These are phyloP conservation scores for Alentia gelatinosa DNA, from an alignment of 2,888 invertebrate species.

Conservation along the genomic window DNA sequence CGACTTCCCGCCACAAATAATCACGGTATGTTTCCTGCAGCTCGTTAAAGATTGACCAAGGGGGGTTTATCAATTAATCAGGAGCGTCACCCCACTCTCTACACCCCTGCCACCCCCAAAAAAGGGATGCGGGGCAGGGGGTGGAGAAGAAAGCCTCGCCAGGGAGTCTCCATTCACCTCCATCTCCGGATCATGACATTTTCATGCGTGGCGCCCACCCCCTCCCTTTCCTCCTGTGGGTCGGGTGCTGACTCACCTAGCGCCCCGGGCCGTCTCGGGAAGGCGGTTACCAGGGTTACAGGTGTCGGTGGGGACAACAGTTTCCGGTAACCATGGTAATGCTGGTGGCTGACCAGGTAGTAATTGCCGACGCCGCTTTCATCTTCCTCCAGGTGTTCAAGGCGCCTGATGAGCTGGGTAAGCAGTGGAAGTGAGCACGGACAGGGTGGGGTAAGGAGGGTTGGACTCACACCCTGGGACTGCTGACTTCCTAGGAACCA, in stretches of 20 bases:
- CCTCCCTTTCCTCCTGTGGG: neutral
- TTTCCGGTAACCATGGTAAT: neutral
- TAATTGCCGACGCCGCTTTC: neutral
- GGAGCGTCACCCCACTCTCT: neutral
- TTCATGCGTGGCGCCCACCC: neutral
- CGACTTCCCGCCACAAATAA: neutral
- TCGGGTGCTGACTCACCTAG: neutral
- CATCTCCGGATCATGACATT: neutral
- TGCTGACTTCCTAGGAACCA: neutral
- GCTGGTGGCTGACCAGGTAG: neutral
- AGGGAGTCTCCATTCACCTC: neutral
- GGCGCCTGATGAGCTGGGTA: no score
- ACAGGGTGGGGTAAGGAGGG: neutral
- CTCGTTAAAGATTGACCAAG: neutral
- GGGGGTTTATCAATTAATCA: conserved; percentile 18
- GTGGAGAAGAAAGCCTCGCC: neutral
- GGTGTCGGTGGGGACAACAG: neutral
- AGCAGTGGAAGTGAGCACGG: neutral
- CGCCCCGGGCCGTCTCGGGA: neutral
- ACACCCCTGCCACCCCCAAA: neutral
- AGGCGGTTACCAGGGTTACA: neutral
- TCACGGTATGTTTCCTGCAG: neutral
- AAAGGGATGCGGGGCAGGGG: neutral
- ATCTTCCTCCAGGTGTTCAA: neutral
- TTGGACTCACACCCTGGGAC: neutral